phyloP scores from a whole-genome alignment of 2,113 vertebrate species.

The Menidia beryllina region DNA sequence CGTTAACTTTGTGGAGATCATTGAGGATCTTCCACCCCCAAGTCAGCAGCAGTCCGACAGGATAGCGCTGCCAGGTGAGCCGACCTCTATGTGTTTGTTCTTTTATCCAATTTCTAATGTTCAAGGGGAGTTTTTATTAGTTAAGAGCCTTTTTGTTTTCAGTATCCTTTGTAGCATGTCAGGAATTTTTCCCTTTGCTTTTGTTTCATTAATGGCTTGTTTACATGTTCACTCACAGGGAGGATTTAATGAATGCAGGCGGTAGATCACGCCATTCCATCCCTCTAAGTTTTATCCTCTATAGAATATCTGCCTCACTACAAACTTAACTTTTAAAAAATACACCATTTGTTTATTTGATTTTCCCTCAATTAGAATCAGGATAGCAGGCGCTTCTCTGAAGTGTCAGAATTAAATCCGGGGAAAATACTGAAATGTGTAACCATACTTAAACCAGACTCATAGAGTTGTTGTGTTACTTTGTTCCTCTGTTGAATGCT shows the following conservation, averaged over 20 bases:
- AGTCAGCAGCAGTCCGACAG: constrained; percentile 42
- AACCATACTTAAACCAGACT: no score
- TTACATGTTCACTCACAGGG: constrained; percentile 27
- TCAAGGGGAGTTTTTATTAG: not conserved
- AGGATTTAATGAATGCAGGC: constrained; percentile 2
- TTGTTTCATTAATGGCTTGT: constrained; percentile 61
- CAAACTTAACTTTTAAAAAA: not conserved
- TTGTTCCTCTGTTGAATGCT: not conserved
- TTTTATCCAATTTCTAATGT: not conserved
- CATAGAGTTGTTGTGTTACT: no score
- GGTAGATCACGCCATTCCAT: not conserved
- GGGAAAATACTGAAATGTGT: not conserved
- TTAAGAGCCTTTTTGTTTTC: not conserved
- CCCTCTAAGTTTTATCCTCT: not conserved
- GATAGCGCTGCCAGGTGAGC: constrained; percentile 72
- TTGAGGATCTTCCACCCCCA: constrained; percentile 83
- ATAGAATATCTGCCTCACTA: not conserved
- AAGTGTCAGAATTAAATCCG: no score
- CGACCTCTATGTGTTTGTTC: not conserved
- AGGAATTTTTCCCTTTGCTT: constrained; percentile 62
- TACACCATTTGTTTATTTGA: not conserved
- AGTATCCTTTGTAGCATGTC: constrained; percentile 36
- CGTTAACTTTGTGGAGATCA: constrained; percentile 91
- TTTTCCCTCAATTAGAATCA: not conserved
- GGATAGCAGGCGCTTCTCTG: no score